Percentiles rank a stretch among this genome's conserved stretches.
phyloP scores from a whole-genome alignment of 1,140 invertebrate genomes.

The Bicyclus anynana region DNA sequence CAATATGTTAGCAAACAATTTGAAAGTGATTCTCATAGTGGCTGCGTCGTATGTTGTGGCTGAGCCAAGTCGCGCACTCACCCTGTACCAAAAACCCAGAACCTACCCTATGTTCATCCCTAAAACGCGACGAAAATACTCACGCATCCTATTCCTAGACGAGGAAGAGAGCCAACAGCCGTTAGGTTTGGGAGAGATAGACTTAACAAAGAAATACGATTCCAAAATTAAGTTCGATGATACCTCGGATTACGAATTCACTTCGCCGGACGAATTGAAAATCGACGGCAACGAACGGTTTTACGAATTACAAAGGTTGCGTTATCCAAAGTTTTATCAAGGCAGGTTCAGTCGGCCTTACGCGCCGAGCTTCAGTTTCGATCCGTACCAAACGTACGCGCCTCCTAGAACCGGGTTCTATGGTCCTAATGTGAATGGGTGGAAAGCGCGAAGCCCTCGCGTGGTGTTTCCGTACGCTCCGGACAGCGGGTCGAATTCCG shows the following conservation, averaged over 20 bases:
- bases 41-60: constrained; percentile 48
- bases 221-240: constrained; percentile 66
- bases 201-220: constrained; percentile 47
- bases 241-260: constrained; percentile 57
- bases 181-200: constrained; percentile 56
- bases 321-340: constrained; percentile 54
- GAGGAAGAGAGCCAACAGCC: constrained; percentile 52
- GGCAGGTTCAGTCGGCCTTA: constrained; percentile 55
- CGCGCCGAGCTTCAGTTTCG: constrained; percentile 54
- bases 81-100: constrained; percentile 50
- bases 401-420: constrained; percentile 56
- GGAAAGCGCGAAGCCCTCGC: constrained; percentile 77
- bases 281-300: constrained; percentile 50
- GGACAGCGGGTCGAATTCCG: constrained; percentile 53
- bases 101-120: constrained; percentile 61
- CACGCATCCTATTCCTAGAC: constrained; percentile 57
- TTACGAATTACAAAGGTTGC: constrained; percentile 50
- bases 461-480: constrained; percentile 77
- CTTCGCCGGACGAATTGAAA: constrained; percentile 43
- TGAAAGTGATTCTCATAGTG: constrained; percentile 69
- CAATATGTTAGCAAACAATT: constrained; percentile 71
- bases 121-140: constrained; percentile 41
- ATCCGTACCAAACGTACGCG: constrained; percentile 44
- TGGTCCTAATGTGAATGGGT: constrained; percentile 35
- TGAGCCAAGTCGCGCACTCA: constrained; percentile 58